phyloP scores from a whole-genome alignment of 2,888 invertebrate species.

The Ashinkailepas kermadecensis region DNA sequence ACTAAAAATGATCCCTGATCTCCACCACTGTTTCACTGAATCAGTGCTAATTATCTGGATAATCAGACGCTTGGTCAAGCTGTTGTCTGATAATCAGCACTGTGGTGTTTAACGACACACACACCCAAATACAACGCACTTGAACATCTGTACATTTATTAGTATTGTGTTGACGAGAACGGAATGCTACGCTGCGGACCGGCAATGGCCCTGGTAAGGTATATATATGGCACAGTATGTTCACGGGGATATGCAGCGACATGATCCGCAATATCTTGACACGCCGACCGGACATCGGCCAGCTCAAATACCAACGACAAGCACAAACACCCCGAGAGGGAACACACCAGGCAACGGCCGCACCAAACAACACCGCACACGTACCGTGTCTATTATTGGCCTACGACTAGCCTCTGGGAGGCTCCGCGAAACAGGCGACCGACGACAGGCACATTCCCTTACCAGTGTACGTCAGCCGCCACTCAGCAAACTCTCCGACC shows the following conservation, averaged over 20 bases:
- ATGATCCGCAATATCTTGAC: neutral
- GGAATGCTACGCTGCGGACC: neutral
- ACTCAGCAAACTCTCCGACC: too few relatives aligned
- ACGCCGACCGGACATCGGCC: too few relatives aligned
- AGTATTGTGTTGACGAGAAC: conserved; percentile 20
- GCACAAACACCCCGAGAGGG: neutral
- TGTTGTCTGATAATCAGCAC: too few relatives aligned
- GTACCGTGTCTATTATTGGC: neutral
- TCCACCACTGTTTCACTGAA: too few relatives aligned
- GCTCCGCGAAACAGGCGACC: neutral
- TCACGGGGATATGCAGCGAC: conserved; percentile 18
- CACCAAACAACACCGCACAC: neutral
- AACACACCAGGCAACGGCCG: neutral
- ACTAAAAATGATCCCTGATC: too few relatives aligned
- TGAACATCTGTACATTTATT: conserved; percentile 12
- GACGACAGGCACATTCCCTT: neutral
- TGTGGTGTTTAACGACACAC: too few relatives aligned
- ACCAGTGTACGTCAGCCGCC: neutral
- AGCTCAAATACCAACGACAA: neutral
- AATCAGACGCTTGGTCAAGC: too few relatives aligned
- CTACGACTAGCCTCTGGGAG: neutral
- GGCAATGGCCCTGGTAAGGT: neutral
- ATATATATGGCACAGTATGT: conserved; percentile 6
- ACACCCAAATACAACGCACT: too few relatives aligned
- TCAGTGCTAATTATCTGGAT: too few relatives aligned